Base-by-base conservation (phyloP, 1,140 invertebrate species). In the Caerostris darwini region DNA sequence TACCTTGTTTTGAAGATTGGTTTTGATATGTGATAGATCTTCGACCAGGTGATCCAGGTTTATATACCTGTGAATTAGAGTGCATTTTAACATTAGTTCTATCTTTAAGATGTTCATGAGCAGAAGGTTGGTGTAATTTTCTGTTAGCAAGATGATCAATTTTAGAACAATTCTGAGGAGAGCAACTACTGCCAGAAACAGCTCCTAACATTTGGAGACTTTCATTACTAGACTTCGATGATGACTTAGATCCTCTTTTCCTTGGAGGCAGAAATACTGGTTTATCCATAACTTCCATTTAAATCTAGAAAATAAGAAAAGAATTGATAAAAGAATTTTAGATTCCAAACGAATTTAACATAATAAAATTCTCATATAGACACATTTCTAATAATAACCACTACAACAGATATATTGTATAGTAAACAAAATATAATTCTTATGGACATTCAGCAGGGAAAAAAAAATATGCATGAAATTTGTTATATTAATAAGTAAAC, bases 191-290 rank as follows among this genome's bases (percentile, higher is more conserved):
- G 6, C 67, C 90, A 59, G 83, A 87, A 59, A 59, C 56, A 17
- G 59, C 17, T 56, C 93, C 93, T 58, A 94, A 59, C 77, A 94
- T 90, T 81, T 90, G 93, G 67, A 94, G 88, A 57, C 81, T 93
- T 82, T 94, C 90, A 89, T 92, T 94, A 57, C 88, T 92, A 12
- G 92, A 94, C 77, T 53, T 85, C 3, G 86, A 82, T 6, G 91
- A 94, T 34, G 94, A 94, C 64, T 91, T 93, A 17, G 92, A 91
- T 10, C 94, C 94, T 87, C 94, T 58, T 87, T 94, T 94, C 34
- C 92, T 71, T 8, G 94, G 94, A 69, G 94, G 94, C 14, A 93
- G 58, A 88, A 94, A 94, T 3, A 91, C 88, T 86, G 94, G 94
- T 58, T 92, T 94, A 6, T 94, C 94, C 34, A 50, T 6, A n/a